A percentile compares a stretch with the other conserved stretches of the same genome.
Conservation (phyloP, 2,113 vertebrate genomes). For the Xiphophorus hellerii region DNA sequence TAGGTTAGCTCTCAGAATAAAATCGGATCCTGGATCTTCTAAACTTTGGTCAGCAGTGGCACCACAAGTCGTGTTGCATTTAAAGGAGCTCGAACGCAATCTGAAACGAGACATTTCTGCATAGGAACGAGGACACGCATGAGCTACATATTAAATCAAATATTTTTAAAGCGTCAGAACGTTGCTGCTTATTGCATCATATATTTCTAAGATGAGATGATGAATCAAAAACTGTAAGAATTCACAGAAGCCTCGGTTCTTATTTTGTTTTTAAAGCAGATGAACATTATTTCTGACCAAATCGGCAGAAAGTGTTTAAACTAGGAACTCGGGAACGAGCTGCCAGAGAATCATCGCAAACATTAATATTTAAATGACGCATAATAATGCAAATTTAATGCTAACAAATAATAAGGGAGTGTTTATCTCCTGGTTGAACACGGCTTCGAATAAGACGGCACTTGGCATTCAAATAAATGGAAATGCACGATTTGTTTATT, state of each 20-base stretch:
- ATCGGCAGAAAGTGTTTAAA: neutral
- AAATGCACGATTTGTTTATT: neutral
- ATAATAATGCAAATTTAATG: neutral
- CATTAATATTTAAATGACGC: neutral
- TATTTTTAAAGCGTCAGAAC: neutral
- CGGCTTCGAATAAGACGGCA: neutral
- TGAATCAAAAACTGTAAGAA: neutral
- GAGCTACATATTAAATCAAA: neutral
- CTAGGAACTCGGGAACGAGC: neutral
- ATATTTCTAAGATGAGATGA: neutral
- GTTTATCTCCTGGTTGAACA: neutral
- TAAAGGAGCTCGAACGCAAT: slow-evolving; percentile 34
- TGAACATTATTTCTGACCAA: neutral
- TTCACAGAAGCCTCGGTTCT: neutral
- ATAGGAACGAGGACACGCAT: neutral
- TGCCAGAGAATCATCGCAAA: neutral
- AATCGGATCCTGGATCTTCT: slow-evolving; percentile 32
- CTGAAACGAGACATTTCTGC: slow-evolving; percentile 11
- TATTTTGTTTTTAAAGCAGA: neutral
- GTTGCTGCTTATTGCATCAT: neutral
- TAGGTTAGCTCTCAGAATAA: slow-evolving; percentile 62
- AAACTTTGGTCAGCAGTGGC: slow-evolving; percentile 30
- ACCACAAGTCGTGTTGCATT: slow-evolving; percentile 6
- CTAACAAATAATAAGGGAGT: neutral
- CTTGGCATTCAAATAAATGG: neutral